phyloP scores from a whole-genome alignment of 2,797 vertebrate genomes.

The Champsocephalus esox region DNA sequence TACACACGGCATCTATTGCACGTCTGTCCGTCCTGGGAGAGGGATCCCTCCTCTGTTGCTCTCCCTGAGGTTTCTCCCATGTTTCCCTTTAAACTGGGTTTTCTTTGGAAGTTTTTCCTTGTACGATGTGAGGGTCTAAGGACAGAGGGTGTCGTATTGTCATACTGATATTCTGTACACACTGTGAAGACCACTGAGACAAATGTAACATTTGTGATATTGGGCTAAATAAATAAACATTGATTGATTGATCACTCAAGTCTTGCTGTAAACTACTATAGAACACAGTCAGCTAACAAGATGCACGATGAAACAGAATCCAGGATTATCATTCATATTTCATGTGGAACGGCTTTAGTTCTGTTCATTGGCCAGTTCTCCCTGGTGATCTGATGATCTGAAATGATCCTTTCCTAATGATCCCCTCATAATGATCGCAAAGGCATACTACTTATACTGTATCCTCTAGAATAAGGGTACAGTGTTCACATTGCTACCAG shows the following conservation, averaged over 20 bases:
- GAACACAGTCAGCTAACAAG: slow-evolving; percentile 44
- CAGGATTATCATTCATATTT: slow-evolving; percentile 58
- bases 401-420: slow-evolving; percentile 73
- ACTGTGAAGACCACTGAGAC: no score
- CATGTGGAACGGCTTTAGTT: slow-evolving; percentile 55
- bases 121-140: no score
- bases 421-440: slow-evolving; percentile 56
- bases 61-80: no score
- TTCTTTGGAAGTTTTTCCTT: no score
- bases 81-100: no score
- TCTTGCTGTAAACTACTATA: slow-evolving; percentile 17
- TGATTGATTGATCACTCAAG: neutral
- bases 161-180: no score
- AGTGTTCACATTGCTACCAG: neutral
- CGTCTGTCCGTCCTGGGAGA: no score
- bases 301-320: slow-evolving; percentile 36
- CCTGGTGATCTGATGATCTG: slow-evolving; percentile 47
- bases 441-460: slow-evolving; percentile 44
- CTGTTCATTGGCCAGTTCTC: slow-evolving; percentile 60
- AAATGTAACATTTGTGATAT: no score
- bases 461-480: neutral
- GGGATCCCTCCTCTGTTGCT: no score
- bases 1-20: no score
- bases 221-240: no score
- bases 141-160: no score